Base-by-base conservation (phyloP, 64 coral and sea anemone genomes). In the Montipora foliosa region DNA sequence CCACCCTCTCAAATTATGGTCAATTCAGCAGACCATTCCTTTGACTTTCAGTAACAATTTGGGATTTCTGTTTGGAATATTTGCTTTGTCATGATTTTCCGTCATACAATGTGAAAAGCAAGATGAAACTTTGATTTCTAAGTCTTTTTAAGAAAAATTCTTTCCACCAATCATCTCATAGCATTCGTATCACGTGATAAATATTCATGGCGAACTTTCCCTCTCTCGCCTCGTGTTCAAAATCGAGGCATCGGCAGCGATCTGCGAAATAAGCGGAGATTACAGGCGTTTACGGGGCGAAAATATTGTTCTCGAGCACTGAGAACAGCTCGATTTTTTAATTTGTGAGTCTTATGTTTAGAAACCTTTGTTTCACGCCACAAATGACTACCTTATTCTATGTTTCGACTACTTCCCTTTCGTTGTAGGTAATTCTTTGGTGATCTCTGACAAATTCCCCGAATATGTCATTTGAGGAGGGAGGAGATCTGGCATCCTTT, bases 401-500 rank as follows among this genome's bases (percentile, higher is more conserved):
- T 86, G 47, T 71, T 7, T 11, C 64, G 62, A 86, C 66, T 60
- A 47, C 82, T 66, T 86, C 44, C 45, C 79, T 78, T 78, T 87
- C 83, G 90, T 84, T 77, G 37, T 80, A 87, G 76, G 89, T 70
- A 49, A 76, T 37, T 49, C 44, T 51, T 45, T 20, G 81, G 89
- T 74, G 58, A 79, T 79, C 66, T 60, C 49, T 61, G 58, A 25
- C 19, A 80, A 64, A 83, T 11, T 96, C 25, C 87, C 69, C 25
- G 57, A 87, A 67, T 58, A 97, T 97, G 96, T 97, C 96, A 14
- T 95, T 97, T 89, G 93, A 93, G 74, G 96, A 97, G 25, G 88
- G 93, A 67, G 93, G 96, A 91, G 93, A 97, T 73, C 93, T 97
- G 13, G 92, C 96, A 64, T 95, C 92, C 7, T 94, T 95, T 89